Percentiles rank a stretch among this genome's conserved stretches.
Evolutionary conservation across 2,113 vertebrate species (phyloP).

Genomic region (Corythornis madagascariensis): DNA sequence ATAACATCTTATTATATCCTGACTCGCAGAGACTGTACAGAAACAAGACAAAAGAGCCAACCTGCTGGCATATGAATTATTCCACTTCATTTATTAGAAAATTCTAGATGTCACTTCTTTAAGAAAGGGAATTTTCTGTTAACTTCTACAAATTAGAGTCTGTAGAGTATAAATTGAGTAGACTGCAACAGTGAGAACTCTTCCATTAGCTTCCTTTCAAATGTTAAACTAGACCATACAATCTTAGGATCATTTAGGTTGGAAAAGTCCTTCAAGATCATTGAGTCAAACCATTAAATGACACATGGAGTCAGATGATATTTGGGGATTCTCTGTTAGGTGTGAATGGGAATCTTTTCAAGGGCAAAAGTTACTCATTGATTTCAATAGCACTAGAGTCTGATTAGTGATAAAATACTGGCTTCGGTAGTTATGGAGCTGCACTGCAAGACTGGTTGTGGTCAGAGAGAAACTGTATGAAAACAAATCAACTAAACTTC

Average conservation of each 20-base stretch:
- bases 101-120: background rate
- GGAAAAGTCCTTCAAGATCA: background rate
- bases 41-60: fast-evolving
- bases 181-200: background rate
- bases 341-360: background rate
- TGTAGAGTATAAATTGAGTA: background rate
- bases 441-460: background rate
- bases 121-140: background rate
- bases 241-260: background rate
- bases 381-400: background rate
- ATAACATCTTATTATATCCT: background rate
- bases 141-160: background rate
- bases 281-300: background rate
- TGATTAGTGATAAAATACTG: background rate
- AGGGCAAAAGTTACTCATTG: background rate
- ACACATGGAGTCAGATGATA: background rate
- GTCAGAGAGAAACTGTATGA: background rate
- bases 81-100: background rate
- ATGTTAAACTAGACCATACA: background rate
- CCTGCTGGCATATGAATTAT: background rate
- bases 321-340: background rate
- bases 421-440: background rate
- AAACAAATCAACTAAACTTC: background rate
- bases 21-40: background rate
- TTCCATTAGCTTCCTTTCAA: background rate